Conservation (phyloP, 1,140 invertebrate genomes). For the Telenomus remus region DNA sequence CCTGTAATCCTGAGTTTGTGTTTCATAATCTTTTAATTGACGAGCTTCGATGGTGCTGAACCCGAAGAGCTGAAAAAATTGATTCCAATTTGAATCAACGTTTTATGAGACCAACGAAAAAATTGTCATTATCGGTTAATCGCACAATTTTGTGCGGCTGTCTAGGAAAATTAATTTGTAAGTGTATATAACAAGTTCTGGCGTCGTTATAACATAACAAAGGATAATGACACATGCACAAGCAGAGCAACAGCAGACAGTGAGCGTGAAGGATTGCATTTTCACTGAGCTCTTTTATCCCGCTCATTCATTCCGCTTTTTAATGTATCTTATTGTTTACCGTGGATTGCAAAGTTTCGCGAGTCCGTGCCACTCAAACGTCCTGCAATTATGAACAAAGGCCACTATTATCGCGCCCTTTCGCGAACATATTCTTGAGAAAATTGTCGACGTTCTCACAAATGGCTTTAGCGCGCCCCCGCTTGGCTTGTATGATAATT, state of each 20-base stretch:
- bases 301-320: conserved; percentile 58
- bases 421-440: conserved; percentile 34
- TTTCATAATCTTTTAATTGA: conserved; percentile 58
- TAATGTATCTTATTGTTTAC: conserved; percentile 43
- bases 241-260: conserved; percentile 42
- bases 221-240: conserved; percentile 64
- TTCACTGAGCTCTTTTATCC: conserved; percentile 60
- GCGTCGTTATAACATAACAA: conserved; percentile 70
- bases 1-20: conserved; percentile 9
- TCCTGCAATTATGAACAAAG: conserved; percentile 51
- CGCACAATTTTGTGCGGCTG: conserved; percentile 25
- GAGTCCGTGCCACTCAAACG: conserved; percentile 46
- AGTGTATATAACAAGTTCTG: conserved; percentile 66
- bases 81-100: too few relatives aligned
- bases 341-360: conserved; percentile 36
- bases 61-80: too few relatives aligned
- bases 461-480: conserved; percentile 25
- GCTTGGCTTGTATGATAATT: conserved; percentile 41
- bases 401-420: conserved; percentile 35
- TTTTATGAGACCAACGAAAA: too few relatives aligned
- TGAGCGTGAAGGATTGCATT: conserved; percentile 52
- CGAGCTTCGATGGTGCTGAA: conserved; percentile 48
- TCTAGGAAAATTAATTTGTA: conserved; percentile 63
- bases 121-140: too few relatives aligned
- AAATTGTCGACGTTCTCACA: conserved; percentile 30